Evolutionary conservation across 1,140 invertebrate genomes (phyloP).

Genomic region (Berghia stephanieae): DNA sequence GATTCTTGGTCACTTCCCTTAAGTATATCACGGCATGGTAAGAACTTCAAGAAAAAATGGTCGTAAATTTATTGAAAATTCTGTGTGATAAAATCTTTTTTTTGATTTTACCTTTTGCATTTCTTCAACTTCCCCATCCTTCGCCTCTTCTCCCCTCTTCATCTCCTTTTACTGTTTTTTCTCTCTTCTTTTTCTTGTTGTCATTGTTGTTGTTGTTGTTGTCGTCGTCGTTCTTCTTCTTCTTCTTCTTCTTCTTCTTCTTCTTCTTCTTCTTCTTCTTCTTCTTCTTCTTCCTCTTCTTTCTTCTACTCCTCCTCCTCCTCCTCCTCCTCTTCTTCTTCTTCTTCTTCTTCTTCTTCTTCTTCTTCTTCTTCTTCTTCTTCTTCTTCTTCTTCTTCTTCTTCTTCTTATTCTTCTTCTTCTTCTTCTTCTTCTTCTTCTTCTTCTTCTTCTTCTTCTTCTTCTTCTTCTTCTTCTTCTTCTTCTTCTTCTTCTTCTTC

Average conservation of each 20-base stretch:
- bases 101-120: too few species aligned
- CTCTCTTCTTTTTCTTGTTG: too few species aligned
- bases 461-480: neutral
- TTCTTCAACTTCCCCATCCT: too few species aligned
- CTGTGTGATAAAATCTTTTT: too few species aligned
- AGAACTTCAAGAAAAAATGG: too few species aligned
- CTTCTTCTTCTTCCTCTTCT: slow-evolving; percentile 11
- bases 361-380: neutral
- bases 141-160: too few species aligned
- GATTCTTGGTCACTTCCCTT: slow-evolving; percentile 18
- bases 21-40: slow-evolving; percentile 5
- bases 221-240: too few species aligned
- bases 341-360: neutral
- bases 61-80: too few species aligned
- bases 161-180: too few species aligned
- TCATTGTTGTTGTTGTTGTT: too few species aligned
- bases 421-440: neutral
- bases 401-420: neutral
- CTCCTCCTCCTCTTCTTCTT: neutral
- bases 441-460: neutral
- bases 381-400: neutral
- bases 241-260: neutral
- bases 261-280: slow-evolving; percentile 8
- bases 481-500: too few species aligned
- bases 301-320: neutral